phyloP scores from a whole-genome alignment of 2,113 vertebrate species.

The Onychorhynchus coronatus region DNA sequence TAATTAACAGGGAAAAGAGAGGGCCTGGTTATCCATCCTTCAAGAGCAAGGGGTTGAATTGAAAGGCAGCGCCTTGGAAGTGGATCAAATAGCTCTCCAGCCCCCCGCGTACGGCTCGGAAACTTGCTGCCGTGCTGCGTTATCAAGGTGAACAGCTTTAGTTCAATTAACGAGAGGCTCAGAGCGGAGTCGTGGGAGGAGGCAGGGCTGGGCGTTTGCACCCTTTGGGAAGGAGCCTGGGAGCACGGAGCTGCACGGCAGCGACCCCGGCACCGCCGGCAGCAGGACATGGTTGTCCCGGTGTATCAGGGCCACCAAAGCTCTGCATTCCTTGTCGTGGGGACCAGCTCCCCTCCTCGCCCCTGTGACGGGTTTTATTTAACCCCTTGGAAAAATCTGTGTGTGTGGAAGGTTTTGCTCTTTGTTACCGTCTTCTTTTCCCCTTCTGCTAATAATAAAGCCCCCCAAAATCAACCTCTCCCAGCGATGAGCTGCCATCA shows the following conservation, averaged over 20 bases:
- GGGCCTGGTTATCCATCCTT: constrained; percentile 62
- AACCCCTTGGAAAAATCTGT: not conserved
- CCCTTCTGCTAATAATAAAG: not conserved
- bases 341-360: not conserved
- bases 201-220: constrained; percentile 6
- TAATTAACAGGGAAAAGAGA: constrained; percentile 61
- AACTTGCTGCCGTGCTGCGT: constrained; percentile 47
- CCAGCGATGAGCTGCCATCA: not conserved
- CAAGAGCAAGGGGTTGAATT: constrained; percentile 65
- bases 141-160: constrained; percentile 58
- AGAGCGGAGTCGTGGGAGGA: not conserved
- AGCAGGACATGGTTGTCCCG: not conserved
- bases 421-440: not conserved
- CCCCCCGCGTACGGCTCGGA: not conserved
- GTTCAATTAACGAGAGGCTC: constrained; percentile 30
- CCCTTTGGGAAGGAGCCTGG: not conserved
- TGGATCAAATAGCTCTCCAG: constrained; percentile 54
- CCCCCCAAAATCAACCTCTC: not conserved
- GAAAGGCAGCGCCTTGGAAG: constrained; percentile 62
- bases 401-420: not conserved
- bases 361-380: not conserved
- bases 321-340: not conserved
- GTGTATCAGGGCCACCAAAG: not conserved
- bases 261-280: not conserved
- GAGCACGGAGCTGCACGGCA: not conserved